Evolutionary conservation across 2,797 vertebrate species (phyloP).

Genomic region (Margarornis squamiger): DNA sequence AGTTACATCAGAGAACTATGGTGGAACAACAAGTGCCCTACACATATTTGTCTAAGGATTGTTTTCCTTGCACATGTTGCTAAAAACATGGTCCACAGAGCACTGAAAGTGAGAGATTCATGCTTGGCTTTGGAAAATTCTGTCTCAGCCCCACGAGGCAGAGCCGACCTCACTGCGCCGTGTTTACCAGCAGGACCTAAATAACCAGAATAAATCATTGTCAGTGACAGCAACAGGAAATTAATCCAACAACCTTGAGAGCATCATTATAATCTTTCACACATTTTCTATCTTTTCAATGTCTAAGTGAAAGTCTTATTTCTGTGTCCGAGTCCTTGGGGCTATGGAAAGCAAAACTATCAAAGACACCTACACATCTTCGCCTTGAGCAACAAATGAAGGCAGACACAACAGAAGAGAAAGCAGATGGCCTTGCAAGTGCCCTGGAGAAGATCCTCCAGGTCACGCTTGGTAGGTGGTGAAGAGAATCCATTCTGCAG

Average conservation of each 20-base stretch:
- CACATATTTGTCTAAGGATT: neutral
- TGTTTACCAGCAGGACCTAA: slow-evolving; percentile 49
- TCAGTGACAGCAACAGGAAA: slow-evolving; percentile 37
- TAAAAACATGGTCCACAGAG: neutral
- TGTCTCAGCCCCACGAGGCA: neutral
- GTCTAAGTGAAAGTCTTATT: slow-evolving; percentile 16
- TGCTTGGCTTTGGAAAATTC: slow-evolving; percentile 14
- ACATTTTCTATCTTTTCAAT: slow-evolving; percentile 25
- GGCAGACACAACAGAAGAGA: slow-evolving; percentile 17
- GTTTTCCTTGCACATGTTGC: neutral
- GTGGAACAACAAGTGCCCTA: neutral
- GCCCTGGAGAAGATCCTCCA: neutral
- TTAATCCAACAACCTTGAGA: slow-evolving; percentile 50
- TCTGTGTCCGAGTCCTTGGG: neutral
- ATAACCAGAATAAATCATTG: slow-evolving; percentile 57
- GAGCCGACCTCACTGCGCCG: neutral
- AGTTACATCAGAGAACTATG: neutral
- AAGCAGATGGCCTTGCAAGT: slow-evolving; percentile 30
- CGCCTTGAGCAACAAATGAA: neutral
- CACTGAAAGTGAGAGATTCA: neutral
- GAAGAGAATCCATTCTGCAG: neutral
- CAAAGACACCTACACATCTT: slow-evolving; percentile 11
- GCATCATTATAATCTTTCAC: slow-evolving; percentile 38
- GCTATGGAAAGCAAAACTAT: slow-evolving; percentile 21
- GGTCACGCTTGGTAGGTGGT: neutral